Evolutionary conservation across 2,888 invertebrate species (phyloP).

Genomic region (Augiades crinisus): DNA sequence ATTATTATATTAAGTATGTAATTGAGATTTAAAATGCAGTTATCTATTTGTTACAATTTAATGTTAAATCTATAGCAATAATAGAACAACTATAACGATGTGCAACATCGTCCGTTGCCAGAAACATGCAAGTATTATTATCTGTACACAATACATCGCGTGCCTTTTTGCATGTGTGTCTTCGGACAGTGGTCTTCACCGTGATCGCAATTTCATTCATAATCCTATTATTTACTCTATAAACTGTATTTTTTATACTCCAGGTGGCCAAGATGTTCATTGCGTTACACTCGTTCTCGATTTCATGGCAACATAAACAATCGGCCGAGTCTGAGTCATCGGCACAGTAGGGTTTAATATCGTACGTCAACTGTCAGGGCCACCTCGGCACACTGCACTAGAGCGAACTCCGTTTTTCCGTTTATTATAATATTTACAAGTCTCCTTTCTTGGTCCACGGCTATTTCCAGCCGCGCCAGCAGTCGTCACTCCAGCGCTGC

Average conservation of each 20-base stretch:
- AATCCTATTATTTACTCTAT: slow-evolving; percentile 32
- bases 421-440: slow-evolving; percentile 80
- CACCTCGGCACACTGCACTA: slow-evolving; percentile 81
- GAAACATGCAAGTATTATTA: slow-evolving; percentile 4
- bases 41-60: no score
- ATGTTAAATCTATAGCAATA: no score
- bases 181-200: not conserved
- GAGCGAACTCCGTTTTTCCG: slow-evolving; percentile 65
- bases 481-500: slow-evolving; percentile 61
- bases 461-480: slow-evolving; percentile 77
- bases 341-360: slow-evolving; percentile 46
- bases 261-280: not conserved
- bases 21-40: no score
- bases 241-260: slow-evolving; percentile 21
- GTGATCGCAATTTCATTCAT: slow-evolving; percentile 35
- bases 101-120: slow-evolving; percentile 8
- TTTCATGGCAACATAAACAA: slow-evolving; percentile 29
- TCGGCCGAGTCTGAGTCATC: slow-evolving; percentile 35
- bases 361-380: slow-evolving; percentile 55
- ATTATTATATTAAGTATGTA: no score
- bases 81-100: no score
- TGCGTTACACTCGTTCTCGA: not conserved
- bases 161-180: not conserved
- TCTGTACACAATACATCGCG: not conserved
- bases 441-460: slow-evolving; percentile 83